Evolutionary conservation across 2,888 invertebrate genomes (phyloP).

Genomic region (Podabrus alpinus): DNA sequence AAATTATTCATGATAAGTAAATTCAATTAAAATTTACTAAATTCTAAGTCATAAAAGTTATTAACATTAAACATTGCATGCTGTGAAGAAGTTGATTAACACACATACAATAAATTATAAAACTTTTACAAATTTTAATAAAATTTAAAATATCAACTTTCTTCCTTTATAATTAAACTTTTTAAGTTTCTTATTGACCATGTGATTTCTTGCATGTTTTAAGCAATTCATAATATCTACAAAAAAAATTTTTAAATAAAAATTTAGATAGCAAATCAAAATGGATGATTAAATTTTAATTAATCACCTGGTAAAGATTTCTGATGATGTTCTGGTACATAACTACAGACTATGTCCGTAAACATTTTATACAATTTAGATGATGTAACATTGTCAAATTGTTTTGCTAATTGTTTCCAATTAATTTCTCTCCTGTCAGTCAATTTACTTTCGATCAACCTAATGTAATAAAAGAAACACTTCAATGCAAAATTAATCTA

Average conservation of each 20-base stretch:
- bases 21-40: no score
- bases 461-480: neutral
- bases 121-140: neutral
- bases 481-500: no score
- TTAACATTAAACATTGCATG: neutral
- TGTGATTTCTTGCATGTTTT: neutral
- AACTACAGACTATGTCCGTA: neutral
- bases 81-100: neutral
- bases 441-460: neutral
- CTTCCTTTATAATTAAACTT: neutral
- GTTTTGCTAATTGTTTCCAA: neutral
- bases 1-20: no score
- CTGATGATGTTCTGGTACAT: constrained; percentile 1
- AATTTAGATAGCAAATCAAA: neutral
- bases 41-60: neutral
- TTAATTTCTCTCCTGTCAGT: neutral
- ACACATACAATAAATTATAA: neutral
- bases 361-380: neutral
- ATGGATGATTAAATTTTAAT: neutral
- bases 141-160: neutral
- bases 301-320: neutral
- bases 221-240: neutral
- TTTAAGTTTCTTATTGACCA: neutral
- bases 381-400: neutral
- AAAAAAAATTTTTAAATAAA: neutral